These are phyloP conservation scores for Bombycilla garrulus DNA, from an alignment of 2,113 vertebrate species.

Conservation along the genomic window DNA sequence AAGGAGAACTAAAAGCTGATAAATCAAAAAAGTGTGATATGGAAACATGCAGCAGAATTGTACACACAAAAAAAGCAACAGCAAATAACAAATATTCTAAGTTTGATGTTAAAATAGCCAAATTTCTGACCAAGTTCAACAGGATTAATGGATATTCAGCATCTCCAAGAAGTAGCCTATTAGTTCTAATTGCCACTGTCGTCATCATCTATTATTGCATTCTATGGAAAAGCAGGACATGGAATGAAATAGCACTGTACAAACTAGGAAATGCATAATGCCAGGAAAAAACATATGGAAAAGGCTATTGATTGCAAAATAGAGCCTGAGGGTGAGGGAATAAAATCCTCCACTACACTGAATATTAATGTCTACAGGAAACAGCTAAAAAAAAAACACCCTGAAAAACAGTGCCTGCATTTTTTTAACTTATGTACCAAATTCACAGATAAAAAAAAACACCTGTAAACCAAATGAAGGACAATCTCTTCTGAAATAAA, in stretches of 20 bases:
- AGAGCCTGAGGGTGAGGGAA: not conserved
- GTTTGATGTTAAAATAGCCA: not conserved
- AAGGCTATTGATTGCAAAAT: constrained; percentile 1
- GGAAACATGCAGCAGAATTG: not conserved
- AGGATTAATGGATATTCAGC: not conserved
- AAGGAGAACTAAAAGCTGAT: not conserved
- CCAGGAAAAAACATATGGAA: not conserved
- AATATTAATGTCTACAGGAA: not conserved
- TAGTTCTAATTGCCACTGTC: not conserved
- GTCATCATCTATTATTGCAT: not conserved
- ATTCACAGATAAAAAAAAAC: not conserved
- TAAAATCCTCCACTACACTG: not conserved
- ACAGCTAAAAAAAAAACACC: not conserved
- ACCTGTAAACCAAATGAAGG: not conserved
- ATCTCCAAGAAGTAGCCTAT: not conserved
- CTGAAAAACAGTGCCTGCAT: not conserved
- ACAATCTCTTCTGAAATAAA: not conserved
- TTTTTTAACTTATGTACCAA: not conserved
- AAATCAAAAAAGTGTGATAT: not conserved
- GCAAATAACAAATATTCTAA: not conserved
- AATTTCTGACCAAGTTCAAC: not conserved
- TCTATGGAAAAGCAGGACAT: not conserved
- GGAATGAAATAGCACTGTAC: not conserved
- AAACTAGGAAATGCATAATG: not conserved
- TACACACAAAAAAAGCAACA: not conserved